A percentile compares a stretch with the other conserved stretches of the same genome.
Evolutionary conservation across 2,797 vertebrate species (phyloP).

Genomic region (Aphelocoma californica): DNA sequence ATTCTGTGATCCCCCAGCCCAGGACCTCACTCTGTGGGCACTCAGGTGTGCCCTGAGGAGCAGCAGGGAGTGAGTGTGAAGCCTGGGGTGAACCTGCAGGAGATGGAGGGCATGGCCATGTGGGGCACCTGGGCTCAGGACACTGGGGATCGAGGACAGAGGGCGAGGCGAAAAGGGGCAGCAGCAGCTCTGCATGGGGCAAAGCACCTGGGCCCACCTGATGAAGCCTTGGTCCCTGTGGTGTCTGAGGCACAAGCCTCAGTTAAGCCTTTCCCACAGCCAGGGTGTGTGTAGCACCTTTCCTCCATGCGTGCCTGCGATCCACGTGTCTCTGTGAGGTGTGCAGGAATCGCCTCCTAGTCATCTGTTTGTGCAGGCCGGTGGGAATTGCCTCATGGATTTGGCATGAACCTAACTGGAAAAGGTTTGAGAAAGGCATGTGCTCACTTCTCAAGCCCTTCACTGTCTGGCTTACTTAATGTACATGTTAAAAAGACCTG

Average conservation of each 20-base stretch:
- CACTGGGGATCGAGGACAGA: fast-evolving
- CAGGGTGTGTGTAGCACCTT: fast-evolving
- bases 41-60: neutral
- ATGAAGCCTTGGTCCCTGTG: too few species aligned
- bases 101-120: fast-evolving
- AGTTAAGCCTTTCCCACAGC: neutral
- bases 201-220: neutral
- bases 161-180: fast-evolving
- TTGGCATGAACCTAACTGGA: neutral
- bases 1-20: too few species aligned
- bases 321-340: neutral
- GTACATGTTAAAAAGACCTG: fast-evolving
- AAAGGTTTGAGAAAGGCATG: neutral
- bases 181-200: neutral
- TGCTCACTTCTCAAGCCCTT: neutral
- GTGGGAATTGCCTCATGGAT: neutral
- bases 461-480: fast-evolving
- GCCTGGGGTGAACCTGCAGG: fast-evolving
- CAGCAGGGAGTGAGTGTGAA: fast-evolving
- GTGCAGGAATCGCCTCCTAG: neutral
- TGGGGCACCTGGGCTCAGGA: neutral
- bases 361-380: fast-evolving
- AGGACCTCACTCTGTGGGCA: neutral
- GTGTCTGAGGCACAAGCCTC: neutral
- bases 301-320: neutral